Percentiles rank a stretch among this genome's conserved stretches.
These are phyloP conservation scores for Porites cylindrica DNA, from an alignment of 92 coral and sea anemone species.

Conservation along the genomic window DNA sequence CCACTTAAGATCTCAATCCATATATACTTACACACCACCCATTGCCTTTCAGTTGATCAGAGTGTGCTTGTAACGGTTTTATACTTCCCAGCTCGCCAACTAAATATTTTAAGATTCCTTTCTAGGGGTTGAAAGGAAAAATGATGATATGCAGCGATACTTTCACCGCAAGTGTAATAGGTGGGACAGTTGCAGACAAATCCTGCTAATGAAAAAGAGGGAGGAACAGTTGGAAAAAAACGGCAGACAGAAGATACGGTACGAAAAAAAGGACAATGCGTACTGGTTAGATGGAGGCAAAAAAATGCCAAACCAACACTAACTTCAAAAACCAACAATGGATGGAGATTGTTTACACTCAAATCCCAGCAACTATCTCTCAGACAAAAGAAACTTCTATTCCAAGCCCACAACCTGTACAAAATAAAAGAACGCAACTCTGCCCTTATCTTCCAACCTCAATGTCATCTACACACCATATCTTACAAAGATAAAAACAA, in stretches of 20 bases:
- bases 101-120: slow-evolving; percentile 1
- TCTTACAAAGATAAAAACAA: too few relatives aligned
- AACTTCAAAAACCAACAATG: too few relatives aligned
- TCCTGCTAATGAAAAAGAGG: slow-evolving; percentile 25
- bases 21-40: background rate
- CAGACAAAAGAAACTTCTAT: too few relatives aligned
- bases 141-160: slow-evolving; percentile 32
- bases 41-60: slow-evolving; percentile 11
- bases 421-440: too few relatives aligned
- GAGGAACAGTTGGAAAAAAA: slow-evolving; percentile 18
- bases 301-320: background rate
- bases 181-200: slow-evolving; percentile 33
- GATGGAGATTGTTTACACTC: too few relatives aligned
- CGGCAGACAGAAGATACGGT: background rate
- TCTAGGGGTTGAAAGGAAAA: slow-evolving; percentile 46
- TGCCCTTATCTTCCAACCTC: too few relatives aligned
- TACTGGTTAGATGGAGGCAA: slow-evolving; percentile 42
- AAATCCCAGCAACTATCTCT: too few relatives aligned
- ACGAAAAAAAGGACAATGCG: slow-evolving; percentile 10
- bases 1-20: background rate
- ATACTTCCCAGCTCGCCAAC: background rate
- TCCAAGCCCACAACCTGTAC: too few relatives aligned
- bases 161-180: slow-evolving; percentile 27
- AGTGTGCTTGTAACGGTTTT: background rate
- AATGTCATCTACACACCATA: too few relatives aligned